A percentile compares a stretch with the other conserved stretches of the same genome.
Conservation (phyloP, 2,888 invertebrate genomes). For the Pyrochroa serraticornis region DNA sequence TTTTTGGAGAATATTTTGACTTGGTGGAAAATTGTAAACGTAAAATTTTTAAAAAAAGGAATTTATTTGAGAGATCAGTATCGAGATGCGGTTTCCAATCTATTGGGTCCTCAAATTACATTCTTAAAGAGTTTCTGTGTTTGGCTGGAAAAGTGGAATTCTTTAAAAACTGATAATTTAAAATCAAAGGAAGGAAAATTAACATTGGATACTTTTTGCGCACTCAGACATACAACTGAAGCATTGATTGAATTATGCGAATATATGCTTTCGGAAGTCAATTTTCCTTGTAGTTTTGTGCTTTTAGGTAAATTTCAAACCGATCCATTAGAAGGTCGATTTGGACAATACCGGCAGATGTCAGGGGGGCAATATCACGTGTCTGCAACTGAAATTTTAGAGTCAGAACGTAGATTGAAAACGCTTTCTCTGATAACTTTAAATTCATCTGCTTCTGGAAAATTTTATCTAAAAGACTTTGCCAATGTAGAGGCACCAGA, state of each 20-base stretch:
- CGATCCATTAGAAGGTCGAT: conserved; percentile 29
- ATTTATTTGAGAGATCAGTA: not conserved
- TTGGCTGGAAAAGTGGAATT: not conserved
- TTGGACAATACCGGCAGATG: conserved; percentile 30
- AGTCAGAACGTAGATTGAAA: not conserved
- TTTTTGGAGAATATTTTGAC: not conserved
- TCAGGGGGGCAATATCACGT: conserved; percentile 25
- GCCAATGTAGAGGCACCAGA: not conserved
- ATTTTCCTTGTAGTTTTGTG: conserved; percentile 2
- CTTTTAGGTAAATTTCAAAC: conserved; percentile 34
- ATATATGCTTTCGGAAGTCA: conserved; percentile 8
- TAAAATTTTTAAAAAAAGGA: not conserved
- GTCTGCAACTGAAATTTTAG: not conserved
- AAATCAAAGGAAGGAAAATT: conserved; percentile 1
- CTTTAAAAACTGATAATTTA: not conserved
- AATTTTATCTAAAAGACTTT: not conserved
- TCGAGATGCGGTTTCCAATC: not conserved
- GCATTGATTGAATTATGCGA: conserved; percentile 5
- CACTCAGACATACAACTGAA: conserved; percentile 7
- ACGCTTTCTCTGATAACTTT: not conserved
- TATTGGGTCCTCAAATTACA: not conserved
- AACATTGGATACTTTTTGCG: conserved; percentile 2
- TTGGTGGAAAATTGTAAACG: not conserved
- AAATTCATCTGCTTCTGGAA: not conserved
- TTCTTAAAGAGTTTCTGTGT: not conserved